Conservation (phyloP, 2,797 vertebrate genomes). For the Melanogrammus aeglefinus region DNA sequence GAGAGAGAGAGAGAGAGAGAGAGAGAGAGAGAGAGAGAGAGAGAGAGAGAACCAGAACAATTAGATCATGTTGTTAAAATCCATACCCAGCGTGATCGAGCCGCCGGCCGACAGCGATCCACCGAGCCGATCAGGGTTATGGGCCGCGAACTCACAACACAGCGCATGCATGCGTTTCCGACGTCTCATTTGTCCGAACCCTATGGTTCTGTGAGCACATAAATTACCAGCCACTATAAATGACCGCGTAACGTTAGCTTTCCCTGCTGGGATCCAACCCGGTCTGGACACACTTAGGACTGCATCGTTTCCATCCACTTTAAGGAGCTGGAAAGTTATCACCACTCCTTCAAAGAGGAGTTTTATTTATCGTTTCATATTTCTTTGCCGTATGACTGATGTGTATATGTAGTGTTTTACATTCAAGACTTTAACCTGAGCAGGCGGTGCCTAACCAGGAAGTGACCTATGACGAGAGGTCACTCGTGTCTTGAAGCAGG, state of each 20-base stretch:
- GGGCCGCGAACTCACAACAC: background rate
- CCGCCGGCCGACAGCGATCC: too few relatives aligned
- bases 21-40: too few relatives aligned
- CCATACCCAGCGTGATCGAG: background rate
- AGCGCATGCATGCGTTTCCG: background rate
- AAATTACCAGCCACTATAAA: background rate
- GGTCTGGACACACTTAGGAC: background rate
- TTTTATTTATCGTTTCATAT: background rate
- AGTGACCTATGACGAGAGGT: slow-evolving; percentile 29
- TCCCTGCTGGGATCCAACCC: background rate
- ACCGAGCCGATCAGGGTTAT: too few relatives aligned
- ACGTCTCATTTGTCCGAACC: background rate
- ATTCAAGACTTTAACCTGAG: background rate
- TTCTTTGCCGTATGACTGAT: background rate
- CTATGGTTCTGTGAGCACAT: background rate
- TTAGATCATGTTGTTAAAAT: background rate
- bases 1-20: too few relatives aligned
- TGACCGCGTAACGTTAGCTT: background rate
- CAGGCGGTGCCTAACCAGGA: slow-evolving; percentile 30
- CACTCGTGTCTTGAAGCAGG: slow-evolving; percentile 32
- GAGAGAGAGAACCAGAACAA: background rate
- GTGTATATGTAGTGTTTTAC: background rate
- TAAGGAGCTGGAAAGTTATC: background rate
- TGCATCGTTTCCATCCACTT: background rate
- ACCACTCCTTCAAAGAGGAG: background rate